Evolutionary conservation across 2,888 invertebrate species (phyloP).

Genomic region (Metallyticus violacea): DNA sequence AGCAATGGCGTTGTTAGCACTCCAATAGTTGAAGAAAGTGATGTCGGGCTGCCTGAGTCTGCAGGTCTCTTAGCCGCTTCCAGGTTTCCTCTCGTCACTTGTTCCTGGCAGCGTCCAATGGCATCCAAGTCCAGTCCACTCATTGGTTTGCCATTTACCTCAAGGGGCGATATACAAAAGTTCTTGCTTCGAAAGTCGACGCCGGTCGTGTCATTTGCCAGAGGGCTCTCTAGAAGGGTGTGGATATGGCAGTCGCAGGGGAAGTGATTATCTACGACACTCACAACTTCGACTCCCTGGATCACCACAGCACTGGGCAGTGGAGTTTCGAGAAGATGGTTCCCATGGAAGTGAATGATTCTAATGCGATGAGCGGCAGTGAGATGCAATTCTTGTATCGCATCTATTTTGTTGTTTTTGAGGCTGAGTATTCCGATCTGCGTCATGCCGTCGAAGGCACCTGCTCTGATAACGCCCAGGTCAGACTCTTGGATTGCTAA

Average conservation of each 20-base stretch:
- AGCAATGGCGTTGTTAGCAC: not conserved
- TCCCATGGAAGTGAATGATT: constrained; percentile 72
- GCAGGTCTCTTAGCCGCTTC: constrained; percentile 39
- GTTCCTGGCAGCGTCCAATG: constrained; percentile 66
- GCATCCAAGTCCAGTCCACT: constrained; percentile 62
- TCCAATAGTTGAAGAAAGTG: not conserved
- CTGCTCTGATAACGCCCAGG: constrained; percentile 67
- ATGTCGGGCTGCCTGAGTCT: not conserved
- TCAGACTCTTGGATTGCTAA: constrained; percentile 81
- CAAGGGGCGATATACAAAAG: constrained; percentile 81
- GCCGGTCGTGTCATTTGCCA: constrained; percentile 60
- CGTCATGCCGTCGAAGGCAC: constrained; percentile 73
- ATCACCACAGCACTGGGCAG: constrained; percentile 63
- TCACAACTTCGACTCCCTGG: constrained; percentile 67
- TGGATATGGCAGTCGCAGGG: constrained; percentile 85
- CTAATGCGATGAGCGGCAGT: constrained; percentile 68
- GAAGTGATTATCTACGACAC: constrained; percentile 76
- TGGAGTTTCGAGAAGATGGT: constrained; percentile 79
- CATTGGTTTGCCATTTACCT: constrained; percentile 76
- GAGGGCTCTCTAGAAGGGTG: constrained; percentile 70
- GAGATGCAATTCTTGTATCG: constrained; percentile 71
- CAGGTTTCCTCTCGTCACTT: constrained; percentile 63
- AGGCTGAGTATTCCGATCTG: constrained; percentile 72
- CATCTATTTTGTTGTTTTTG: constrained; percentile 81
- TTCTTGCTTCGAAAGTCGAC: constrained; percentile 69